A percentile compares a stretch with the other conserved stretches of the same genome.
These are phyloP conservation scores for Sycophila texana DNA, from an alignment of 2,888 invertebrate species.

Conservation along the genomic window DNA sequence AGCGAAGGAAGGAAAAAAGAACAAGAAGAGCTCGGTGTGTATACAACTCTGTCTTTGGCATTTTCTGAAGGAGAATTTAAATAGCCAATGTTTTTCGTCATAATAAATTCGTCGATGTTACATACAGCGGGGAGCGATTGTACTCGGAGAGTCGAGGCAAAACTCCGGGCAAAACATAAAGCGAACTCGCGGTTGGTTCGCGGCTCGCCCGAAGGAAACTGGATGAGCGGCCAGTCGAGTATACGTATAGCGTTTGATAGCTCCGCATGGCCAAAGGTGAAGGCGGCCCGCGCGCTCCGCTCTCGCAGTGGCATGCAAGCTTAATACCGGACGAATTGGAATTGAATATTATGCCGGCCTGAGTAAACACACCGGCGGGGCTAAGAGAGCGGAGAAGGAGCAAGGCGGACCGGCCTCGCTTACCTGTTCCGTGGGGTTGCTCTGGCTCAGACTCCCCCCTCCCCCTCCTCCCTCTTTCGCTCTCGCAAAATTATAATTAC, in stretches of 20 bases:
- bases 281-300: slow-evolving; percentile 18
- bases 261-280: slow-evolving; percentile 33
- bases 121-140: no score
- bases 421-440: slow-evolving; percentile 49
- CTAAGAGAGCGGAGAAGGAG: slow-evolving; percentile 51
- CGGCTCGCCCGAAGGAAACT: slow-evolving; percentile 33
- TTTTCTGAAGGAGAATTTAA: no score
- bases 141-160: background rate
- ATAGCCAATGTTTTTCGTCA: no score
- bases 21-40: no score
- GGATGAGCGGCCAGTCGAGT: background rate
- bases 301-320: slow-evolving; percentile 58
- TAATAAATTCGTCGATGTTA: no score
- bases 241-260: slow-evolving; percentile 27
- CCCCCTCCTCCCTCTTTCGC: slow-evolving; percentile 61
- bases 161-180: slow-evolving; percentile 24
- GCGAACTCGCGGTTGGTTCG: slow-evolving; percentile 27
- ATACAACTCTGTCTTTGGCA: no score
- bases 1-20: background rate
- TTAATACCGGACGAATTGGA: slow-evolving; percentile 73
- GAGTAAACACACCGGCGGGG: slow-evolving; percentile 68
- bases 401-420: slow-evolving; percentile 40
- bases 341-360: slow-evolving; percentile 74
- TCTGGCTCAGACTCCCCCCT: background rate
- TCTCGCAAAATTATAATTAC: slow-evolving; percentile 73